Evolutionary conservation across 2,888 invertebrate genomes (phyloP), one percentile per base, ranked within the genome.

Genomic region (Drosophila sordidula): DNA sequence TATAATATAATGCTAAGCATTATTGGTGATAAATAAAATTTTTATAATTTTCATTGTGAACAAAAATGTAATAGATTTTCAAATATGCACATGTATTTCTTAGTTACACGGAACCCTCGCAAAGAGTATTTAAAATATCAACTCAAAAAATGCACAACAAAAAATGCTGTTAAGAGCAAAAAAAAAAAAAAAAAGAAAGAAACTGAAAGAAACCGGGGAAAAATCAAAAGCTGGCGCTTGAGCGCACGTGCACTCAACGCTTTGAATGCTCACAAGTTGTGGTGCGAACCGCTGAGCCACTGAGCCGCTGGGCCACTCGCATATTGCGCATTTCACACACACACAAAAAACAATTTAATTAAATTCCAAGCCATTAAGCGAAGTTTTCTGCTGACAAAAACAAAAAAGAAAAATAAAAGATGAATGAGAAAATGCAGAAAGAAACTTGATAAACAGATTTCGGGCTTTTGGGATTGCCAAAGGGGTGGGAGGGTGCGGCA

Each of bases 361-460:
- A 73, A 79, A 79, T 86, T 83, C 69, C 68, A 66, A 71, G 61
- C 87, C 89, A 82, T 88, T 79, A 88, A 64, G 64, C 71, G 41
- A 62, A 45, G 32, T 51, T 70, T 73, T 82, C 51, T 67, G 88
- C 70, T 75, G 71, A 81, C 79, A 66, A 45, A 55, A 56, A 9
- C 29, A 29, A 9, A 55, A 39, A 26, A 34, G 42, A 29, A 16
- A 18, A 47, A 38, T 3, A 44, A 62, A 47, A 38, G 25, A 36
- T 18, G 18, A 58, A 51, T 44, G 22, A 42, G 6, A 42, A 14
- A 41, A 14, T 11, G 32, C 39, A 18, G 18, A 65, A 47, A 41
- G 18, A 51, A 55, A 63, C 49, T 77, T 80, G 65, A 54, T 73
- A 77, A 78, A 70, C 74, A 73, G 59, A 87, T 68, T 72, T 65